These are phyloP conservation scores for Drosophila chauvacae DNA, from an alignment of 1,140 invertebrate genomes.

Conservation along the genomic window DNA sequence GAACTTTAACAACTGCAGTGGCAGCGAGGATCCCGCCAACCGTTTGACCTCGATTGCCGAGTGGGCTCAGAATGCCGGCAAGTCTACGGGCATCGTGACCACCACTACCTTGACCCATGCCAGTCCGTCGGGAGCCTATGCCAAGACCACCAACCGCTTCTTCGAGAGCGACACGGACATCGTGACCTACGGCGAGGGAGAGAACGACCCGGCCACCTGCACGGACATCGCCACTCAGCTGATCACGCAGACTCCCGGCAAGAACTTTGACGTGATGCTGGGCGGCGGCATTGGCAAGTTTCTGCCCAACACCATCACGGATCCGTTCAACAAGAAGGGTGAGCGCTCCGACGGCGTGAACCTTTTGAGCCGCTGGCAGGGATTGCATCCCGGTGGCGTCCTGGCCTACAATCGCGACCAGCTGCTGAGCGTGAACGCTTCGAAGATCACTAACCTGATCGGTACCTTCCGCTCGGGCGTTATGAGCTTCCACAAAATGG, in stretches of 20 bases:
- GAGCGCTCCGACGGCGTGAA: slow-evolving; percentile 85
- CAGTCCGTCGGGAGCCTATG: slow-evolving; percentile 77
- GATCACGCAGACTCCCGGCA: slow-evolving; percentile 87
- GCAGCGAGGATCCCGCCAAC: slow-evolving; percentile 86
- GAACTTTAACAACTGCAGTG: slow-evolving; percentile 87
- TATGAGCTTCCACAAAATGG: slow-evolving; percentile 86
- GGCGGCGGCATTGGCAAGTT: slow-evolving; percentile 89
- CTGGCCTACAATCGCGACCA: slow-evolving; percentile 87
- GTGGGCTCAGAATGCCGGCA: slow-evolving; percentile 93
- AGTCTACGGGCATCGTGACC: slow-evolving; percentile 80
- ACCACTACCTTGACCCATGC: slow-evolving; percentile 82
- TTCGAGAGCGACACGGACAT: slow-evolving; percentile 90
- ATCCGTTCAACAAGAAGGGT: slow-evolving; percentile 85
- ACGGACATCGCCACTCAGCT: slow-evolving; percentile 87
- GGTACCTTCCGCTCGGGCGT: slow-evolving; percentile 85
- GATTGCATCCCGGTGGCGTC: slow-evolving; percentile 68
- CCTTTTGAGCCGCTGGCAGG: slow-evolving; percentile 85
- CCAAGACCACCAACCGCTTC: slow-evolving; percentile 88
- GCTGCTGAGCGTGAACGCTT: slow-evolving; percentile 74
- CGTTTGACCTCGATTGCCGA: slow-evolving; percentile 89
- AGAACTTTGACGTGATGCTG: slow-evolving; percentile 87
- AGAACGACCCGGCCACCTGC: slow-evolving; percentile 80
- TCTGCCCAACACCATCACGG: slow-evolving; percentile 84
- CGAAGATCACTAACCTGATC: slow-evolving; percentile 85
- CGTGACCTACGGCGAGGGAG: slow-evolving; percentile 61